A percentile compares a stretch with the other conserved stretches of the same genome.
Conservation (phyloP, 1,140 invertebrate species). For the Bombyx mori region DNA sequence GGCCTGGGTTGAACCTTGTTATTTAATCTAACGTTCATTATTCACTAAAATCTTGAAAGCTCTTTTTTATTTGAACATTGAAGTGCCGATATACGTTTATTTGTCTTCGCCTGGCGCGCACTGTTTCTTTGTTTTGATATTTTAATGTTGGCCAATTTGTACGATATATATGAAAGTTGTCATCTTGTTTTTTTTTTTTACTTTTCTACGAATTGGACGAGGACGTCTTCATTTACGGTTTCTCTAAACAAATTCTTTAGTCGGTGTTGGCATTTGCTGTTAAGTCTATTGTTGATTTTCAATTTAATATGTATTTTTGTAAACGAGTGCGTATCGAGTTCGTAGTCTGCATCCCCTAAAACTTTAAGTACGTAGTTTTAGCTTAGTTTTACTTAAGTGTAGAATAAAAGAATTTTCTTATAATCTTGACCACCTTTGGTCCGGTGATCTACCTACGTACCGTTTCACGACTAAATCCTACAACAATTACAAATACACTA, state of each 20-base stretch:
- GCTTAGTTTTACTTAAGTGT: too few species aligned
- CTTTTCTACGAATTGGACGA: too few species aligned
- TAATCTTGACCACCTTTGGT: neutral
- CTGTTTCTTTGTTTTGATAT: conserved; percentile 30
- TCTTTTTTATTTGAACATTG: conserved; percentile 71
- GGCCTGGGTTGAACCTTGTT: conserved; percentile 51
- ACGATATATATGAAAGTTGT: neutral
- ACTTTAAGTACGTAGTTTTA: too few species aligned
- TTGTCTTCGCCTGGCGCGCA: conserved; percentile 66
- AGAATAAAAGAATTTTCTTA: neutral
- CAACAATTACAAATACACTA: conserved; percentile 70
- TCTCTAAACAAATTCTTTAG: too few species aligned
- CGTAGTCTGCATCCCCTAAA: too few species aligned
- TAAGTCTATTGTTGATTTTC: too few species aligned
- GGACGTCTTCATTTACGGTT: too few species aligned
- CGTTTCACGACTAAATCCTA: conserved; percentile 59
- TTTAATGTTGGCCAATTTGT: neutral
- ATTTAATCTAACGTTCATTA: conserved; percentile 64
- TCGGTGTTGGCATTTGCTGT: too few species aligned
- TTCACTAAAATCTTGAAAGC: conserved; percentile 70
- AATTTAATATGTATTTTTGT: too few species aligned
- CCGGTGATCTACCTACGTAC: conserved; percentile 2
- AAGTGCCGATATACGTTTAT: conserved; percentile 61
- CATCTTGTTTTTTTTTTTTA: conserved; percentile 1
- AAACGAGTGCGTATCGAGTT: too few species aligned